Evolutionary conservation across 2,797 vertebrate species (phyloP).

Genomic region (Diceros bicornis): DNA sequence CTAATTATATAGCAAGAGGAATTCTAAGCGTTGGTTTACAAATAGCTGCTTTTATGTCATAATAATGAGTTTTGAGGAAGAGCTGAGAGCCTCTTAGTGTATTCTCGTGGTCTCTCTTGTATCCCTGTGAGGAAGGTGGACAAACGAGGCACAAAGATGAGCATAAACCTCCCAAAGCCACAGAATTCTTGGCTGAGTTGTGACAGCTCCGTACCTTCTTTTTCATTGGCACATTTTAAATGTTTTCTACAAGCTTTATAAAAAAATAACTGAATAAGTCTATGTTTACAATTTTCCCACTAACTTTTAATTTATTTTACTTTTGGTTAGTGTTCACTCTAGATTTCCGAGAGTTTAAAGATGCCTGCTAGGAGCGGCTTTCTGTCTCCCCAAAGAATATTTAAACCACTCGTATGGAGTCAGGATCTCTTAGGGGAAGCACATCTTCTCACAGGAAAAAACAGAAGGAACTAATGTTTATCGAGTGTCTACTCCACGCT

Average conservation of each 20-base stretch:
- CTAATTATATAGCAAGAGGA: constrained; percentile 7
- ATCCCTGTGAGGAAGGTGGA: neutral
- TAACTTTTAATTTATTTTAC: constrained; percentile 65
- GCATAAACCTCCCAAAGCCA: neutral
- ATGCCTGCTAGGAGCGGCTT: neutral
- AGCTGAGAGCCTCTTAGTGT: neutral
- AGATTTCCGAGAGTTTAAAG: neutral
- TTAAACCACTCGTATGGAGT: neutral
- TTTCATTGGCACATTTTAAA: constrained; percentile 9
- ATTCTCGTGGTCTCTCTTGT: constrained; percentile 39
- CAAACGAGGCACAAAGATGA: neutral
- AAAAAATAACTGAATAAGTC: neutral
- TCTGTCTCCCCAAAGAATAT: neutral
- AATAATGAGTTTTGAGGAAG: constrained; percentile 59
- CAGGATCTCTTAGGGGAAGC: neutral
- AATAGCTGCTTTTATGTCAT: constrained; percentile 51
- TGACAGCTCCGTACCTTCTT: neutral
- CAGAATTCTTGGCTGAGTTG: constrained; percentile 19
- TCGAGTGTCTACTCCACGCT: neutral
- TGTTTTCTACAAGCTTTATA: constrained; percentile 56
- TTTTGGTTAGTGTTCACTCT: constrained; percentile 1
- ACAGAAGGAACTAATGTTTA: neutral
- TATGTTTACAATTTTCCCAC: constrained; percentile 65
- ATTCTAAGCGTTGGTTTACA: constrained; percentile 54
- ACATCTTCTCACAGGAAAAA: neutral